phyloP scores from a whole-genome alignment of 1,140 invertebrate genomes.

The Drosophila prosaltans region DNA sequence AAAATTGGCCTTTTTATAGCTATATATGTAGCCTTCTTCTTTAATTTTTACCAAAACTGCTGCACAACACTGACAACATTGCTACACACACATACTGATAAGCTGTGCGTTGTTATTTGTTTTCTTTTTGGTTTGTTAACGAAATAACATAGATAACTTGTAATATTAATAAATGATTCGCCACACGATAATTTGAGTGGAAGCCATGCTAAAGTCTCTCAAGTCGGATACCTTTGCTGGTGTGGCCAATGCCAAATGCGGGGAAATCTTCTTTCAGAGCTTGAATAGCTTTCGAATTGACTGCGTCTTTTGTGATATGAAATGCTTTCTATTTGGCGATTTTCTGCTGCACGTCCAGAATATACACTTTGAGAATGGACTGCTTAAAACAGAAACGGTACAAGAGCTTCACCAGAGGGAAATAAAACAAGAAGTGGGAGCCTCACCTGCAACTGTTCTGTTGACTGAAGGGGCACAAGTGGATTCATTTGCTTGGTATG shows the following conservation, averaged over 20 bases:
- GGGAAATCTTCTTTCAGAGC: conserved; percentile 75
- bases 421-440: background rate
- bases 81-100: background rate
- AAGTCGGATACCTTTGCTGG: conserved; percentile 65
- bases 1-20: background rate
- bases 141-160: background rate
- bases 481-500: conserved; percentile 63
- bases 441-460: conserved; percentile 2
- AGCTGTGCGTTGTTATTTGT: conserved; percentile 9
- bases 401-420: conserved; percentile 45
- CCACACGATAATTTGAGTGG: background rate
- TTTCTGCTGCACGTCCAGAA: conserved; percentile 72
- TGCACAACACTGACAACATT: background rate
- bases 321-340: conserved; percentile 69
- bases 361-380: conserved; percentile 62
- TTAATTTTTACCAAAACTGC: background rate
- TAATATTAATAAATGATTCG: conserved; percentile 4
- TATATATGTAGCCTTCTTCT: background rate
- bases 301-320: conserved; percentile 71
- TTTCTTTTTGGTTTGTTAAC: background rate
- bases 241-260: conserved; percentile 71
- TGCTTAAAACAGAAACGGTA: conserved; percentile 59
- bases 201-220: conserved; percentile 65
- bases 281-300: conserved; percentile 66
- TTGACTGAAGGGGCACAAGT: conserved; percentile 33